phyloP scores from a whole-genome alignment of 1,140 invertebrate species.

The Camponotus floridanus region DNA sequence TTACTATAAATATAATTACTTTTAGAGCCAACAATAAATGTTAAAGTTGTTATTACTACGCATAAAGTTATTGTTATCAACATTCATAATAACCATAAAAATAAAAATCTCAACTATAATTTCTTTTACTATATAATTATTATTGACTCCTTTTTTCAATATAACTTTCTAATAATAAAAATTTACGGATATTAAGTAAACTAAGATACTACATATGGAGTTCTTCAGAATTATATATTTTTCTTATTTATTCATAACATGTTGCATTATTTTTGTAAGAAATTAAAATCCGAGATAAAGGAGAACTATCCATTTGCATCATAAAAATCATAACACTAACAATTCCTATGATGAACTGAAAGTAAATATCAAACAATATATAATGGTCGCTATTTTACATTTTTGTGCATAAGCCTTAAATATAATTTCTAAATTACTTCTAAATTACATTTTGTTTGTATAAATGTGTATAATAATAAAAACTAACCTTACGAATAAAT shows the following conservation, averaged over 20 bases:
- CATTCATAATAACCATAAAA: too few relatives aligned
- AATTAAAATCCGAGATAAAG: background rate
- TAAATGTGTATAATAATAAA: background rate
- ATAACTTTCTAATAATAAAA: too few relatives aligned
- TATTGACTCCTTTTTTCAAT: too few relatives aligned
- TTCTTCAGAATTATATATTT: background rate
- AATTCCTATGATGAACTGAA: constrained; percentile 1
- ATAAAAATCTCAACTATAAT: too few relatives aligned
- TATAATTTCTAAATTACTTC: background rate
- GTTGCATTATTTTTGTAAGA: background rate
- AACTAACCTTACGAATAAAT: constrained; percentile 17
- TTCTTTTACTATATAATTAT: too few relatives aligned
- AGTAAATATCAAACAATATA: background rate
- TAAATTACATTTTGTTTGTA: background rate
- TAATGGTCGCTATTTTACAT: background rate
- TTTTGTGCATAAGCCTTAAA: background rate
- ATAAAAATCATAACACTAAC: constrained; percentile 1
- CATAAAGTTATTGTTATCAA: too few relatives aligned
- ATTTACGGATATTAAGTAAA: background rate
- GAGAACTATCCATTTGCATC: background rate
- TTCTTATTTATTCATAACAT: background rate
- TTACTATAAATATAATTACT: too few relatives aligned
- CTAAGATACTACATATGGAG: too few relatives aligned
- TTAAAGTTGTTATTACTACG: too few relatives aligned
- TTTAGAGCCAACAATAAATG: too few relatives aligned